phyloP scores from a whole-genome alignment of 2,797 vertebrate genomes.

The Dryobates pubescens region DNA sequence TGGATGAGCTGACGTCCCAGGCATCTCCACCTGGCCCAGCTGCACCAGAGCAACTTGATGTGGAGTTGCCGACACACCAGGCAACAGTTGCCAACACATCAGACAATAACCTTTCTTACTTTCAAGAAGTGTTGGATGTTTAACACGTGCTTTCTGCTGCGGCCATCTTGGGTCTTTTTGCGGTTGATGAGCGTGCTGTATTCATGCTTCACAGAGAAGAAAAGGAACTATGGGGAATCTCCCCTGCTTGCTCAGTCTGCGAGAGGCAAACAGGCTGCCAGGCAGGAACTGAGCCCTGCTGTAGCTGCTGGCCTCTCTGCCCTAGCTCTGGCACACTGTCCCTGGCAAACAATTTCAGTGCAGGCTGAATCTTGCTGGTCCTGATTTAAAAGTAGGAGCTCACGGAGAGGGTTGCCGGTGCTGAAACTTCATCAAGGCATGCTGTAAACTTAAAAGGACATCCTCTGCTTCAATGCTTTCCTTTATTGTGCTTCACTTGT shows the following conservation, averaged over 20 bases:
- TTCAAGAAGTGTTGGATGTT: not conserved
- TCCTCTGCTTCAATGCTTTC: not conserved
- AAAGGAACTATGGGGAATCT: not conserved
- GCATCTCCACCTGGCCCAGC: not conserved
- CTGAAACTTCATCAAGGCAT: not conserved
- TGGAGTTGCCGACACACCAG: fast-evolving
- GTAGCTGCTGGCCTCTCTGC: not conserved
- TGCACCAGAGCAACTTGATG: fast-evolving
- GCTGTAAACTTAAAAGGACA: not conserved
- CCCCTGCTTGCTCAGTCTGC: not conserved
- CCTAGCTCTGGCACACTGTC: not conserved
- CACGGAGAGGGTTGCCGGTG: not conserved
- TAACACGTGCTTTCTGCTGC: not conserved
- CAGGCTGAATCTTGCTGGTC: not conserved
- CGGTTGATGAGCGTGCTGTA: not conserved
- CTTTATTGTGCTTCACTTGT: not conserved
- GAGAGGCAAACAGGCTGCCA: not conserved
- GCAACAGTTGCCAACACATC: too few relatives aligned
- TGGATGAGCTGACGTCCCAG: not conserved
- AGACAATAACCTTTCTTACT: not conserved
- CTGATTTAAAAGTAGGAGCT: not conserved
- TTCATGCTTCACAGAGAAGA: not conserved
- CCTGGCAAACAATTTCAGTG: not conserved
- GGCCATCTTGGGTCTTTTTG: not conserved
- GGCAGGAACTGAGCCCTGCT: not conserved